phyloP scores from a whole-genome alignment of 2,797 vertebrate genomes.

The Falco naumanni region DNA sequence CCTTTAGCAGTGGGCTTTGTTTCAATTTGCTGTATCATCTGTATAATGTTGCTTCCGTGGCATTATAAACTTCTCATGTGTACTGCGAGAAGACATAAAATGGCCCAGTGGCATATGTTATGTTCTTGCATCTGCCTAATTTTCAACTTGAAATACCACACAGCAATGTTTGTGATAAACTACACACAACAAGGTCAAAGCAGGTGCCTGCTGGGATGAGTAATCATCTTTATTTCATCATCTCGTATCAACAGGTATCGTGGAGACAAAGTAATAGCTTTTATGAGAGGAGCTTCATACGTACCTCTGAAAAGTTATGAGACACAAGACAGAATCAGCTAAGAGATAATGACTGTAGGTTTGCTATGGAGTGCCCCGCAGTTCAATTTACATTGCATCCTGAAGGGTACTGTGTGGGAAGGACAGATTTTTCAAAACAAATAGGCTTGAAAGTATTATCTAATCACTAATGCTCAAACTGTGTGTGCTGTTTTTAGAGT shows the following conservation, averaged over 20 bases:
- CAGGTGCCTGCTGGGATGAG: constrained; percentile 59
- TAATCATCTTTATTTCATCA: constrained; percentile 69
- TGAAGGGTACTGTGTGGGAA: constrained; percentile 47
- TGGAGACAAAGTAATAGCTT: constrained; percentile 61
- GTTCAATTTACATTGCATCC: constrained; percentile 68
- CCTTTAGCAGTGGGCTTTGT: neutral
- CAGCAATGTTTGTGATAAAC: constrained; percentile 60
- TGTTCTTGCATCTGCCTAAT: constrained; percentile 63
- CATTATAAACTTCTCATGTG: constrained; percentile 52
- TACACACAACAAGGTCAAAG: constrained; percentile 59
- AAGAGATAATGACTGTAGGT: constrained; percentile 62
- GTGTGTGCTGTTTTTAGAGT: neutral
- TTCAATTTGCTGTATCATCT: constrained; percentile 59
- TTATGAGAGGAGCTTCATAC: constrained; percentile 48
- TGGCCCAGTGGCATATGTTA: constrained; percentile 59
- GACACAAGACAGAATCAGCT: constrained; percentile 45
- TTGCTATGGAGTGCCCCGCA: constrained; percentile 31
- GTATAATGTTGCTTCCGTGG: constrained; percentile 48
- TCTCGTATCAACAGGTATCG: constrained; percentile 61
- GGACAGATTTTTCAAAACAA: constrained; percentile 64
- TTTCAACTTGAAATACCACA: constrained; percentile 57
- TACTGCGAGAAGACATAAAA: constrained; percentile 53
- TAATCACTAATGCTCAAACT: constrained; percentile 52
- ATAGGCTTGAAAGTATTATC: constrained; percentile 34
- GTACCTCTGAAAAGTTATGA: constrained; percentile 58